Percentiles rank a stretch among this genome's conserved stretches.
phyloP scores from a whole-genome alignment of 2,888 invertebrate species.

The Mesopsocus fuscifrons region DNA sequence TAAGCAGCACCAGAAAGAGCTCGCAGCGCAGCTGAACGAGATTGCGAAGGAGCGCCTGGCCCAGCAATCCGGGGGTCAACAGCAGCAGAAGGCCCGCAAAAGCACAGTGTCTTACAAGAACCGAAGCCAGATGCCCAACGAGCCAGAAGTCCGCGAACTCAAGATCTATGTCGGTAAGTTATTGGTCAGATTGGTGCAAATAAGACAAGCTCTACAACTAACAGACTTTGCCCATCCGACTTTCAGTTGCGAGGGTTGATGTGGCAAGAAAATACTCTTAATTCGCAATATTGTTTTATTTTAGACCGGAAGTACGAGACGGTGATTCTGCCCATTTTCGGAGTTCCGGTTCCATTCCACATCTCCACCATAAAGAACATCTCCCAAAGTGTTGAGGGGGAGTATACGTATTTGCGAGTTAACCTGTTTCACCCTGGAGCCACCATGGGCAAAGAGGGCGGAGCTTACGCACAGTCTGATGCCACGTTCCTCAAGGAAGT shows the following conservation, averaged over 20 bases:
- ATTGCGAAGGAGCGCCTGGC: slow-evolving; percentile 83
- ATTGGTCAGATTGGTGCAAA: no score
- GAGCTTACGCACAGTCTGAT: slow-evolving; percentile 81
- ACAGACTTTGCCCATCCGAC: neutral
- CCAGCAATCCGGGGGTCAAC: slow-evolving; percentile 61
- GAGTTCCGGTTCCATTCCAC: slow-evolving; percentile 91
- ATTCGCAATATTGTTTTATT: slow-evolving; percentile 20
- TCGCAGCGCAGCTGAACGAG: slow-evolving; percentile 78
- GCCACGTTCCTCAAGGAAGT: slow-evolving; percentile 97
- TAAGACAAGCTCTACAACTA: no score
- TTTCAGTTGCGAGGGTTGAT: no score
- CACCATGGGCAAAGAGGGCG: slow-evolving; percentile 85
- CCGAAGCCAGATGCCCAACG: slow-evolving; percentile 80
- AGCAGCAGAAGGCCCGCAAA: slow-evolving; percentile 76
- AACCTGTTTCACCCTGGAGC: slow-evolving; percentile 98
- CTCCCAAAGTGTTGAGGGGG: slow-evolving; percentile 95
- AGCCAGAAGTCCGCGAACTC: slow-evolving; percentile 78
- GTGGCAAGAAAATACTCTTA: no score
- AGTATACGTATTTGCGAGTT: slow-evolving; percentile 93
- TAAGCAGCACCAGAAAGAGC: slow-evolving; percentile 87
- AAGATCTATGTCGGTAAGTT: slow-evolving; percentile 83
- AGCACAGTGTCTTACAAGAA: slow-evolving; percentile 91
- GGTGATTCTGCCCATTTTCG: slow-evolving; percentile 93
- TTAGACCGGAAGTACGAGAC: slow-evolving; percentile 92
- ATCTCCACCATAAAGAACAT: slow-evolving; percentile 99